phyloP scores from a whole-genome alignment of 2,888 invertebrate species.

The Metellina segmentata region DNA sequence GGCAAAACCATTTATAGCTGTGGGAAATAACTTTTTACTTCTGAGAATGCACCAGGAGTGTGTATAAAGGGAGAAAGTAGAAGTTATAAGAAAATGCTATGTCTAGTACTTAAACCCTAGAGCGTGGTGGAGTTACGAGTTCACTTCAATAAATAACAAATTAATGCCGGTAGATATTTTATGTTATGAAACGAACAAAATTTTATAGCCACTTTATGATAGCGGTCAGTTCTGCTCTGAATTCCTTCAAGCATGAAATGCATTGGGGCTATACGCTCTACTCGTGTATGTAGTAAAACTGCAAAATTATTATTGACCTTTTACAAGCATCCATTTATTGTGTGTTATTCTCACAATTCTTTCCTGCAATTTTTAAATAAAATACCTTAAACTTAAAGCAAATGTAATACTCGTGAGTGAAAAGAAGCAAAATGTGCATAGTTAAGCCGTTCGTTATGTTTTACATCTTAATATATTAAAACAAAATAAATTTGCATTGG shows the following conservation, averaged over 20 bases:
- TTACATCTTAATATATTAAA: too few relatives aligned
- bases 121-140: constrained; percentile 27
- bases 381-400: neutral
- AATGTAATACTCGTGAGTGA: too few relatives aligned
- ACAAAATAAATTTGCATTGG: too few relatives aligned
- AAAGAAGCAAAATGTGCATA: too few relatives aligned
- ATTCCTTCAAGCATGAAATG: constrained; percentile 15
- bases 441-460: too few relatives aligned
- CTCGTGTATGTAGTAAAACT: constrained; percentile 27
- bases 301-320: constrained; percentile 2
- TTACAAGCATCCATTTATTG: neutral
- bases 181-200: constrained; percentile 55
- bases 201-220: constrained; percentile 57
- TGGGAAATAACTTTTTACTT: constrained; percentile 61
- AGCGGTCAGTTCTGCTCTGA: constrained; percentile 4
- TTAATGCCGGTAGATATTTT: constrained; percentile 62
- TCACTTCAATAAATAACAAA: constrained; percentile 64
- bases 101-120: constrained; percentile 25
- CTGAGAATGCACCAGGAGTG: constrained; percentile 31
- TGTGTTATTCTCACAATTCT: neutral
- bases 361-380: neutral
- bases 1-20: constrained; percentile 47
- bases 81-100: constrained; percentile 6
- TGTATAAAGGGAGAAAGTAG: constrained; percentile 42
- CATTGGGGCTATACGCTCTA: constrained; percentile 14